A percentile compares a stretch with the other conserved stretches of the same genome.
Conservation (phyloP, 2,113 vertebrate species). For the Eptatretus burgeri region DNA sequence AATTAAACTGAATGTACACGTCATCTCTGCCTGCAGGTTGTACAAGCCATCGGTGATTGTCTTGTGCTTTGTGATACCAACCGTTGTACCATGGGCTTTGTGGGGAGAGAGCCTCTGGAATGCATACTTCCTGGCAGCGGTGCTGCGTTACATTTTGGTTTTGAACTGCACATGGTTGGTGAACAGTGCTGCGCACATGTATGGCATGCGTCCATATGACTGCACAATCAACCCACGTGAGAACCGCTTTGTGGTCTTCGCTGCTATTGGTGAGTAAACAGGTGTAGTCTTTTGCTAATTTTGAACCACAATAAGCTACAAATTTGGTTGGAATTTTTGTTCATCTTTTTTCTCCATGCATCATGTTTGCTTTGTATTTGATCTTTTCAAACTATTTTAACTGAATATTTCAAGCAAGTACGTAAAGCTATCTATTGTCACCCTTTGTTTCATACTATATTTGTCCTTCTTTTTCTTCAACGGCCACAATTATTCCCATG, state of each 20-base stretch:
- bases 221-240: constrained; percentile 27
- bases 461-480: no score
- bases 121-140: constrained; percentile 29
- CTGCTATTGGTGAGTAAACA: constrained; percentile 24
- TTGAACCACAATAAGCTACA: no score
- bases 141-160: constrained; percentile 28
- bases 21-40: constrained; percentile 13
- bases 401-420: no score
- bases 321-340: no score
- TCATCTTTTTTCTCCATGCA: no score
- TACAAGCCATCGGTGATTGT: constrained; percentile 21
- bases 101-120: constrained; percentile 37
- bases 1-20: rapidly evolving
- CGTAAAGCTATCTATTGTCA: no score
- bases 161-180: constrained; percentile 32
- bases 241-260: constrained; percentile 24
- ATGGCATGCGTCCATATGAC: constrained; percentile 29
- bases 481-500: no score
- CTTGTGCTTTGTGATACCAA: constrained; percentile 25
- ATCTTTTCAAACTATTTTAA: no score
- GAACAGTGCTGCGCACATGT: constrained; percentile 34
- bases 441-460: no score
- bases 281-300: no score
- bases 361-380: no score
- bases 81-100: constrained; percentile 28